These are phyloP conservation scores for Brachypterus glaber DNA, from an alignment of 2,888 invertebrate species.

Conservation along the genomic window DNA sequence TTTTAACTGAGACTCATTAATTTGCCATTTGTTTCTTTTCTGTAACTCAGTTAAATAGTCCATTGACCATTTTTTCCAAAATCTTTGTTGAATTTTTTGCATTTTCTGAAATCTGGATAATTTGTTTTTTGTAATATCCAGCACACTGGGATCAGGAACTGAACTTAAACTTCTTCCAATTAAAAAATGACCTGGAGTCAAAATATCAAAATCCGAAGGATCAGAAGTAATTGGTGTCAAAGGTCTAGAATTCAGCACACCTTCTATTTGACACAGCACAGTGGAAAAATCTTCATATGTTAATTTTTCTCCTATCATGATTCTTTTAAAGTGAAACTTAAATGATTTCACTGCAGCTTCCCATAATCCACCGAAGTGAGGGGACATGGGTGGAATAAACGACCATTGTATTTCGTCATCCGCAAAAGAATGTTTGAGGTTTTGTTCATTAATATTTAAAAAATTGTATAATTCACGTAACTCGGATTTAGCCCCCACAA, in stretches of 20 bases:
- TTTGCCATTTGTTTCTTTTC: too few relatives aligned
- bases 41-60: slow-evolving; percentile 18
- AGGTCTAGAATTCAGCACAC: slow-evolving; percentile 23
- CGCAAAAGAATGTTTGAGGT: too few relatives aligned
- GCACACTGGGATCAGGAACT: slow-evolving; percentile 21
- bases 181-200: slow-evolving; percentile 30
- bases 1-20: too few relatives aligned
- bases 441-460: too few relatives aligned
- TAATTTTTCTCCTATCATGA: slow-evolving; percentile 14
- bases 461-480: too few relatives aligned
- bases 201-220: slow-evolving; percentile 16
- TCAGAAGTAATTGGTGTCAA: slow-evolving; percentile 21
- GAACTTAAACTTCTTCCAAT: slow-evolving; percentile 21
- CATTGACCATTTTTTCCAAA: too few relatives aligned
- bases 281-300: slow-evolving; percentile 26
- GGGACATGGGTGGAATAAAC: slow-evolving; percentile 23
- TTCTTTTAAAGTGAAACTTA: slow-evolving; percentile 23
- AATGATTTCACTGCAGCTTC: slow-evolving; percentile 24
- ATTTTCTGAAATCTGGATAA: too few relatives aligned
- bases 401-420: slow-evolving; percentile 21
- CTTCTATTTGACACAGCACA: too few relatives aligned
- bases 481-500: too few relatives aligned
- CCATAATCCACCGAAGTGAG: slow-evolving; percentile 25
- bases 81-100: too few relatives aligned
- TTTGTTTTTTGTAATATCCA: slow-evolving; percentile 9